phyloP scores from a whole-genome alignment of 2,113 vertebrate species.

The Artemisiospiza belli region DNA sequence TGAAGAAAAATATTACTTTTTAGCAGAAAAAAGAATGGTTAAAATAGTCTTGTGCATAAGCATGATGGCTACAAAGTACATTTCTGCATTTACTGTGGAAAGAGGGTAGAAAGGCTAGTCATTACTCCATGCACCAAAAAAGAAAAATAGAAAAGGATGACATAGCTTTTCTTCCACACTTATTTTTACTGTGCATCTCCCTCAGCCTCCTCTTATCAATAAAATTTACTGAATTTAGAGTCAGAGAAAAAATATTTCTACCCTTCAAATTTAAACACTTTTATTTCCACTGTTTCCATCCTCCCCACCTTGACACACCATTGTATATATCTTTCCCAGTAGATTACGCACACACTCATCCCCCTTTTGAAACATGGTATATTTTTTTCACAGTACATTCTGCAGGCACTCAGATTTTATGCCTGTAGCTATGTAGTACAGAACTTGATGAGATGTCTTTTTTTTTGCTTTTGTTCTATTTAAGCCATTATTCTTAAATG shows the following conservation, averaged over 20 bases:
- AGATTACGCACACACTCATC: background rate
- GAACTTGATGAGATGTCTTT: background rate
- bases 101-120: background rate
- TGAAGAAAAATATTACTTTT: background rate
- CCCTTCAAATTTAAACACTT: background rate
- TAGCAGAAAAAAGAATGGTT: background rate
- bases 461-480: background rate
- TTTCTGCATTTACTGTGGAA: background rate
- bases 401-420: background rate
- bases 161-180: accelerated
- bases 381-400: background rate
- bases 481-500: background rate
- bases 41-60: background rate
- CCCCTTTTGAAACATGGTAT: background rate
- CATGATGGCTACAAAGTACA: background rate
- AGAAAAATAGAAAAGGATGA: accelerated
- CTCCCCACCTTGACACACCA: background rate
- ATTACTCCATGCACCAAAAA: accelerated
- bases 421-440: background rate
- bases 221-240: background rate
- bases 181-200: background rate
- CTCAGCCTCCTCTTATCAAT: background rate
- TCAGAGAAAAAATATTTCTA: background rate
- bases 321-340: background rate
- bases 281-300: background rate